These are phyloP conservation scores for Blennius ocellaris DNA, from an alignment of 2,113 vertebrate genomes.

Conservation along the genomic window DNA sequence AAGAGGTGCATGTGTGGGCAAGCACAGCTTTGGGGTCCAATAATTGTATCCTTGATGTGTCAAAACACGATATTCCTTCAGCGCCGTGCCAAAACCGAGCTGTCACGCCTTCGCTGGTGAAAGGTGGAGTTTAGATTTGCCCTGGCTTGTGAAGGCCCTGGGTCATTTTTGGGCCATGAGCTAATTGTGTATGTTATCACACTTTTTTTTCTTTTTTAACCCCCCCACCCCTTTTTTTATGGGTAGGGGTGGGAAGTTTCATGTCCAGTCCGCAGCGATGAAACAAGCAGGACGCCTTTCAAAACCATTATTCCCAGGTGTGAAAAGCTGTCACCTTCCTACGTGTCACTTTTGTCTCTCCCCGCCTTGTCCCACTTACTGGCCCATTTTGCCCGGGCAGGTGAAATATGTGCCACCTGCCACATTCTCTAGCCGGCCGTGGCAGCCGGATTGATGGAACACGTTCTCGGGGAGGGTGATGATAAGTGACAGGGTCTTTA, in stretches of 20 bases:
- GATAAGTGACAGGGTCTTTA: conserved; percentile 78
- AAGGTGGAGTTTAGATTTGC: conserved; percentile 75
- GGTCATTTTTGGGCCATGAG: conserved; percentile 64
- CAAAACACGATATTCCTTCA: conserved; percentile 80
- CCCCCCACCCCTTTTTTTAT: no score
- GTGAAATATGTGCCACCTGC: conserved; percentile 92
- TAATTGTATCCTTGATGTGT: conserved; percentile 97
- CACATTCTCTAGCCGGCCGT: conserved; percentile 85
- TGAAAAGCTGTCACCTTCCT: conserved; percentile 96
- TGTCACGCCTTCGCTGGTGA: conserved; percentile 56
- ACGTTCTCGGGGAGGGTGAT: conserved; percentile 68
- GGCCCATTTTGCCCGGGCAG: conserved; percentile 91
- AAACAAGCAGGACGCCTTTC: conserved; percentile 90
- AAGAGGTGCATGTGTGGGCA: conserved; percentile 94
- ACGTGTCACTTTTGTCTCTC: conserved; percentile 86
- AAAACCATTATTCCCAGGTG: conserved; percentile 97
- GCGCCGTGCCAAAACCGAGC: conserved; percentile 49
- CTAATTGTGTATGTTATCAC: conserved; percentile 82
- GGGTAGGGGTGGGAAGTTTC: conserved; percentile 27
- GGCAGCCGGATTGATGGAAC: conserved; percentile 79
- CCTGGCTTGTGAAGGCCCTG: conserved; percentile 70
- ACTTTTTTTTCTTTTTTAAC: conserved; percentile 55
- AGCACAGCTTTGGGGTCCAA: conserved; percentile 88
- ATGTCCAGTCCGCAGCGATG: conserved; percentile 65
- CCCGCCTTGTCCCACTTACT: conserved; percentile 75